phyloP scores from a whole-genome alignment of 2,888 invertebrate species.

The Cataglyphis livida region DNA sequence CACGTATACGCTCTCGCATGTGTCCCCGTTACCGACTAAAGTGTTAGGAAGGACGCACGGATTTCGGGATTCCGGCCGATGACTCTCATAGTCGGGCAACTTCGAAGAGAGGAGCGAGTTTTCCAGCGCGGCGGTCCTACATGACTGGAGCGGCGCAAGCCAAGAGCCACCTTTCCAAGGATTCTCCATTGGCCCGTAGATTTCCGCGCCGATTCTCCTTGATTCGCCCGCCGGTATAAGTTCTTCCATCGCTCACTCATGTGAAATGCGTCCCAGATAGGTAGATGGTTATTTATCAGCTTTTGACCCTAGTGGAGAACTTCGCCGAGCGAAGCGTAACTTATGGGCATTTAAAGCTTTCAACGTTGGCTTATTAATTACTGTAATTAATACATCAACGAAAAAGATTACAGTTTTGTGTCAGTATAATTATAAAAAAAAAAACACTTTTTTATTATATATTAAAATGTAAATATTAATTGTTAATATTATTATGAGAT shows the following conservation, averaged over 20 bases:
- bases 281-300: constrained; percentile 43
- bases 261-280: constrained; percentile 47
- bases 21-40: constrained; percentile 43
- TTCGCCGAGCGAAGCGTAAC: neutral
- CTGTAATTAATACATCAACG: neutral
- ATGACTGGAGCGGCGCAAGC: constrained; percentile 23
- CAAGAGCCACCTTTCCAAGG: constrained; percentile 26
- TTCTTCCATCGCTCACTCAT: constrained; percentile 43
- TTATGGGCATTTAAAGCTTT: neutral
- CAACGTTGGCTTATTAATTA: constrained; percentile 18
- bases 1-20: constrained; percentile 31
- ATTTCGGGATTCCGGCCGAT: constrained; percentile 46
- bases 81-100: constrained; percentile 44
- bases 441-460: neutral
- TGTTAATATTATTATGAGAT: neutral
- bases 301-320: constrained; percentile 27
- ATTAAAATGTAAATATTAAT: neutral
- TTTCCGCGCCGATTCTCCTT: constrained; percentile 51
- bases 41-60: constrained; percentile 38
- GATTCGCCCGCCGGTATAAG: constrained; percentile 36
- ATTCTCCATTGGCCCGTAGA: constrained; percentile 46
- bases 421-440: neutral
- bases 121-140: constrained; percentile 40
- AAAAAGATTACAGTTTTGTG: neutral
- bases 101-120: constrained; percentile 43